Conservation (phyloP, 2,113 vertebrate species). For the Corythornis cristatus region DNA sequence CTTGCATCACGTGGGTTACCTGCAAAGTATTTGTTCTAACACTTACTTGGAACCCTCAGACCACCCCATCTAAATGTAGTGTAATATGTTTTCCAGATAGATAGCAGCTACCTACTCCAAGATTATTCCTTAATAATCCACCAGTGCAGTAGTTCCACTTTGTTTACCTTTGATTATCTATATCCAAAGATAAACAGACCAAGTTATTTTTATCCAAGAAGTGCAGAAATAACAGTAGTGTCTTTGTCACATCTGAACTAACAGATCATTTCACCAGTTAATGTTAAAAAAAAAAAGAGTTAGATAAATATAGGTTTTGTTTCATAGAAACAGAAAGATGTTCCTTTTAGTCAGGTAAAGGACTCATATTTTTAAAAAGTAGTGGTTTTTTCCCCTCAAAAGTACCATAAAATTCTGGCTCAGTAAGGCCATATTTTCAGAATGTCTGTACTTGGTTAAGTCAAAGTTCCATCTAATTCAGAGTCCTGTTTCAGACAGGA, state of each 20-base stretch:
- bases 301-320: slow-evolving; percentile 42
- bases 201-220: background rate
- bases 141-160: background rate
- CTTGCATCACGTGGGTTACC: background rate
- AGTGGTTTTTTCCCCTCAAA: slow-evolving; percentile 11
- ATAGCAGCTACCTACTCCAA: background rate
- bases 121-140: background rate
- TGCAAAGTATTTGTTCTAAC: background rate
- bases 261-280: slow-evolving; percentile 35
- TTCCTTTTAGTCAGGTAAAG: slow-evolving; percentile 57
- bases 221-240: slow-evolving; percentile 38
- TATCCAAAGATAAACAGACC: background rate
- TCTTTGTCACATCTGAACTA: slow-evolving; percentile 16
- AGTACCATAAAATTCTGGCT: background rate
- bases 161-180: background rate
- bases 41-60: background rate
- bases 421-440: background rate
- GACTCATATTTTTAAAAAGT: background rate
- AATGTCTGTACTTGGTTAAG: background rate
- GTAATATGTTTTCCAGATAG: background rate
- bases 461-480: background rate
- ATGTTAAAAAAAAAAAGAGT: background rate
- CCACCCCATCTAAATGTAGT: background rate
- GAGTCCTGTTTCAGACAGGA: background rate
- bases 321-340: slow-evolving; percentile 81